Percentiles rank a stretch among this genome's conserved stretches.
These are phyloP conservation scores for Laterallus jamaicensis DNA, from an alignment of 2,113 vertebrate species.

Conservation along the genomic window DNA sequence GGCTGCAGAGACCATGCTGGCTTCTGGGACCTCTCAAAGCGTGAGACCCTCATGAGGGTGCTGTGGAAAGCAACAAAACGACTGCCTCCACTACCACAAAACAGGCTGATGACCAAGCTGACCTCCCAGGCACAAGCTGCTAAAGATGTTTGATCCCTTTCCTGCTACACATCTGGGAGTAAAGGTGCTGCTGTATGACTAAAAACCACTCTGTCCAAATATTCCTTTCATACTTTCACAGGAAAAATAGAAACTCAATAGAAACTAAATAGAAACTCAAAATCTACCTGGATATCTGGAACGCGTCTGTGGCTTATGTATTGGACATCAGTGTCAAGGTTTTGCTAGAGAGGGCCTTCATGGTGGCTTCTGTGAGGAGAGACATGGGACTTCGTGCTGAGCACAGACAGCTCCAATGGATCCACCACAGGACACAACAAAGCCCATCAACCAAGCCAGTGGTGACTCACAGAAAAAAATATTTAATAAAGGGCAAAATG, in stretches of 20 bases:
- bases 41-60: neutral
- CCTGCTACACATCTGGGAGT: neutral
- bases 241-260: neutral
- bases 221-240: neutral
- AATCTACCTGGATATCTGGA: neutral
- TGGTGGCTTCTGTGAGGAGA: neutral
- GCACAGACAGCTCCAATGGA: neutral
- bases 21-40: neutral
- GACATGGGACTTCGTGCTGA: accelerated
- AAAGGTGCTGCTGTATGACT: neutral
- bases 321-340: neutral
- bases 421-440: neutral
- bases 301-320: neutral
- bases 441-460: neutral
- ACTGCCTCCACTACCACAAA: neutral
- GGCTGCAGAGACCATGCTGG: neutral
- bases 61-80: neutral
- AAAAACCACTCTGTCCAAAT: neutral
- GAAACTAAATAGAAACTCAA: neutral
- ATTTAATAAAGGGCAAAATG: neutral
- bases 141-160: neutral
- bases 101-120: neutral
- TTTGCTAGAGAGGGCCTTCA: neutral
- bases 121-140: neutral
- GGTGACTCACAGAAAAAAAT: neutral